Base-by-base conservation (phyloP, 2,797 vertebrate species). In the Oceanodroma leucorhoa region DNA sequence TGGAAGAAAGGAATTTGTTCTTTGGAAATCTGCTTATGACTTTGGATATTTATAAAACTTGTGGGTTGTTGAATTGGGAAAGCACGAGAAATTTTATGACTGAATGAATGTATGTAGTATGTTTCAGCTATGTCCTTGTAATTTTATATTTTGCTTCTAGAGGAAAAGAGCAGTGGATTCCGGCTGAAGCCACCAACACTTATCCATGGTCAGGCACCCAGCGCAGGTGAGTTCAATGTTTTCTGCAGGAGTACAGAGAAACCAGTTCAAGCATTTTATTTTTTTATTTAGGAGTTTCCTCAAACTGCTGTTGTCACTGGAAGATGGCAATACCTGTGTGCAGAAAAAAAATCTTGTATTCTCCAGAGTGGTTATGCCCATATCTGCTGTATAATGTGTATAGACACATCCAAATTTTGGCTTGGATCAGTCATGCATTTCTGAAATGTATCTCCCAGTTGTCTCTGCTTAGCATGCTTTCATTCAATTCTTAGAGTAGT, bases 151-250 rank as follows among this genome's bases (percentile, higher is more conserved):
- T n/a, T 96, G 23, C 94, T 96, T 94, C 38, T 95, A 99, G 99
- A 99, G 97, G 99, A 99, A 84, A 99, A 99, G 97, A 99, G 99
- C 71, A 98, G 99, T 54, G 99, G 99, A 64, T 99, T 99, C 97
- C 98, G 99, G 90, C 98, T 99, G 97, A 99, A 99, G 97, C 99
- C 99, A 7, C 99, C 99, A 5, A 99, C 98, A 51, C 98, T 99
- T 84, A 99, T 99, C 97, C 99, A 99, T 41, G 99, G 99, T 82
- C 99, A 99, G 96, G 99, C 99, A 23, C 99, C 99, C 24, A 99
- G 99, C 91, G 99, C 99, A 98, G 99, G 99, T 99, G 96, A 93
- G 98, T 89, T 71, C 40, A 29, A 4, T 9, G 1, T 15, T 32
- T 32, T 22, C 34, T 48, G 27, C 18, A 34, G 67, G 34, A 38